These are phyloP conservation scores for Urocynchramus pylzowi DNA, from an alignment of 2,113 vertebrate genomes.

Conservation along the genomic window DNA sequence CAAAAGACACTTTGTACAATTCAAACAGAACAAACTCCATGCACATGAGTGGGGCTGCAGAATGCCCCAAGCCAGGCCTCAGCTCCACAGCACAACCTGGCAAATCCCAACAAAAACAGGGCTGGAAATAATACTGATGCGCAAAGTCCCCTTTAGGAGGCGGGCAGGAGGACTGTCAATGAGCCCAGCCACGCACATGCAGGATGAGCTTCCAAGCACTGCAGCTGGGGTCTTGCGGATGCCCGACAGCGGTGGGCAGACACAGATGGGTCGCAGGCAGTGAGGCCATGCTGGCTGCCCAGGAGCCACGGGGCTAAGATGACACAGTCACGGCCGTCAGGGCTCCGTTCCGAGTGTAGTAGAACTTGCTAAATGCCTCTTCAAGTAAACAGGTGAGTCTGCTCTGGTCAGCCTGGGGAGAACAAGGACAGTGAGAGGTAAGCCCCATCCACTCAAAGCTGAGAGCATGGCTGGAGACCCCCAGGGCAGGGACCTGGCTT, in stretches of 20 bases:
- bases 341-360: slow-evolving; percentile 88
- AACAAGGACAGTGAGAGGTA: neutral
- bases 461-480: neutral
- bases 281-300: neutral
- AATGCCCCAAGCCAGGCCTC: neutral
- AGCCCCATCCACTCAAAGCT: neutral
- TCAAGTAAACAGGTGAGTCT: slow-evolving; percentile 91
- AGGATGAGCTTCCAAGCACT: slow-evolving; percentile 51
- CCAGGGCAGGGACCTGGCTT: neutral
- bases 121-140: slow-evolving; percentile 69
- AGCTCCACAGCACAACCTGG: neutral
- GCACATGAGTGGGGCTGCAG: neutral
- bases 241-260: slow-evolving; percentile 17
- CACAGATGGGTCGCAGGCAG: slow-evolving; percentile 3
- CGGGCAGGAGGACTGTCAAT: slow-evolving; percentile 31
- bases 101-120: slow-evolving; percentile 48
- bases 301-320: slow-evolving; percentile 75
- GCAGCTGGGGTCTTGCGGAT: slow-evolving; percentile 4
- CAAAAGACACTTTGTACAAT: slow-evolving; percentile 69
- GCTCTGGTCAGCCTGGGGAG: slow-evolving; percentile 87
- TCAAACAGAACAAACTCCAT: slow-evolving; percentile 68
- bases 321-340: slow-evolving; percentile 93
- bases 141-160: slow-evolving; percentile 35
- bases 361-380: slow-evolving; percentile 94
- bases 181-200: slow-evolving; percentile 58